Evolutionary conservation across 2,113 vertebrate species (phyloP), one percentile per base, ranked within the genome.

Genomic region (Dicaeum eximium): DNA sequence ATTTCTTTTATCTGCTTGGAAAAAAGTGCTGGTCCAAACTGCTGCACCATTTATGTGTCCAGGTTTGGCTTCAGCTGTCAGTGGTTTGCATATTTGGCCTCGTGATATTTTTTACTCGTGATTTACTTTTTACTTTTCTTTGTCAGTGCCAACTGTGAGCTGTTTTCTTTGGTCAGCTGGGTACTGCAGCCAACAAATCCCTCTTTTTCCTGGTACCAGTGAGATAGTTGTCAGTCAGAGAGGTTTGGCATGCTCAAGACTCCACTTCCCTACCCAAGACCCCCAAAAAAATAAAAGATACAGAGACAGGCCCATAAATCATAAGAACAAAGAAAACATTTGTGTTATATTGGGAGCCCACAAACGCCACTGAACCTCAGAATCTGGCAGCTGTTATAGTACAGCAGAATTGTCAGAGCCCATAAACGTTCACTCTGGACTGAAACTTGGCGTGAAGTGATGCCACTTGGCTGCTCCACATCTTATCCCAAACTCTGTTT

Each of bases 221-320:
- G 60, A 93, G 82, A 95, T 61, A 95, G 54, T 17, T 90, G 93
- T 92, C 93, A 93, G 45, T 92, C 93, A 94, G 79, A 86, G 35
- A 88, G 48, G 47, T 35, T 94, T 95, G 93, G 75, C 81, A 88
- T 19, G 18, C 31, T 70, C 64, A 48, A 40, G 37, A 42, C 40
- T 80, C 53, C 44, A 24, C 53, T 94, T 69, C 56, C n/a, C 38
- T 57, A 38, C n/a, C 38, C 60, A 56, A 94, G 47, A 61, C 82
- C 53, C 69, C 82, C 92, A 72, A 77, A 96, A 19, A 93, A 96
- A 95, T 28, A 90, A 90, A 84, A 92, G 64, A 69, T 75, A 54
- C 17, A 75, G 60, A 91, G 71, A 87, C 48, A 88, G 47, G 53
- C 20, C 60, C 69, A 96, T 86, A 96, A 96, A 92, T 80, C 86